Evolutionary conservation across 2,113 vertebrate species (phyloP).

Genomic region (Setophaga coronata): DNA sequence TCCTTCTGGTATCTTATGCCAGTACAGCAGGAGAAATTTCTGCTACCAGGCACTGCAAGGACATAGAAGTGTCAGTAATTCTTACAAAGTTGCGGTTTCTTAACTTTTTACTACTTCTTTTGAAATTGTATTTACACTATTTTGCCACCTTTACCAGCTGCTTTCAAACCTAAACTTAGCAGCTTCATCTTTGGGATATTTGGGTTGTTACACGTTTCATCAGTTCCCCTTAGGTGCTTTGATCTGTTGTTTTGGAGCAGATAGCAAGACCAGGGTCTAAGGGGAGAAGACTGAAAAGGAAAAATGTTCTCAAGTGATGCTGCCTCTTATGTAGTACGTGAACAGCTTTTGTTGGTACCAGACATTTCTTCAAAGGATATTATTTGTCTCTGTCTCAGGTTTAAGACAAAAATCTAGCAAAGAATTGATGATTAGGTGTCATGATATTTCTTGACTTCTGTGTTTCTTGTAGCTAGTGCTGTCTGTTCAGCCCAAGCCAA

Average conservation of each 20-base stretch:
- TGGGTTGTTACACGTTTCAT: not conserved
- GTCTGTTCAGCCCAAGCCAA: not conserved
- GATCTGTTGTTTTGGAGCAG: not conserved
- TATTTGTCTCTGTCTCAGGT: not conserved
- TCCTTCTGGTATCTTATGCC: not conserved
- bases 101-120: not conserved
- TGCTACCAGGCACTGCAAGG: not conserved
- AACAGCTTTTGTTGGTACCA: not conserved
- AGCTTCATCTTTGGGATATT: not conserved
- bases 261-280: not conserved
- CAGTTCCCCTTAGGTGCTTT: not conserved
- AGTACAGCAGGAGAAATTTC: not conserved
- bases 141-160: not conserved
- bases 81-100: not conserved
- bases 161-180: not conserved
- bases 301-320: not conserved
- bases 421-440: not conserved
- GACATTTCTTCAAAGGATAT: not conserved
- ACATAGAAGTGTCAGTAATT: not conserved
- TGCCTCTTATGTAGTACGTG: not conserved
- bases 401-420: not conserved
- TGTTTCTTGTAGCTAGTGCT: not conserved
- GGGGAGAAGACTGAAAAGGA: not conserved
- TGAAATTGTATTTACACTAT: not conserved
- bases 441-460: not conserved